These are phyloP conservation scores for Laticauda colubrina DNA, from an alignment of 2,113 vertebrate genomes.

Conservation along the genomic window DNA sequence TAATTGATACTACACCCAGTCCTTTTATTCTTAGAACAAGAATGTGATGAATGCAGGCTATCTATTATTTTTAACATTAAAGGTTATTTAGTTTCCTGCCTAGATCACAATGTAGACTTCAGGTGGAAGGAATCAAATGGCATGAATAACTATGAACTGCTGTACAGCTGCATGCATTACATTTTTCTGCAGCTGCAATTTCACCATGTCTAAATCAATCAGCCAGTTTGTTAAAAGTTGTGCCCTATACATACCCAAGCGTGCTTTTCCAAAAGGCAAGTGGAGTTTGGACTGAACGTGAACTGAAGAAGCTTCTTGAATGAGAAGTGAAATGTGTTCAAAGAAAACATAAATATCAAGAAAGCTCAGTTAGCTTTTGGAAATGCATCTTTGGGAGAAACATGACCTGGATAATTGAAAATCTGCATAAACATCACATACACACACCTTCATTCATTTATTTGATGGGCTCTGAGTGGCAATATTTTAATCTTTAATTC, in stretches of 20 bases:
- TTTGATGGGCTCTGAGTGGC: slow-evolving; percentile 19
- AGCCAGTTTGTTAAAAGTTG: slow-evolving; percentile 23
- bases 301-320: not conserved
- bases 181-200: slow-evolving; percentile 27
- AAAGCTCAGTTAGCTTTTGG: not conserved
- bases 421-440: slow-evolving; percentile 1
- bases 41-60: slow-evolving; percentile 33
- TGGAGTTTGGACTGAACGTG: not conserved
- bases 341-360: not conserved
- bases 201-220: slow-evolving; percentile 23
- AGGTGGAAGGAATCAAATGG: slow-evolving; percentile 33
- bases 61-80: slow-evolving; percentile 56
- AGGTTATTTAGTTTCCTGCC: slow-evolving; percentile 39
- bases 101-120: slow-evolving; percentile 39
- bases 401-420: not conserved
- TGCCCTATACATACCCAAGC: not conserved
- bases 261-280: not conserved
- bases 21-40: slow-evolving; percentile 22
- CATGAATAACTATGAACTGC: not conserved
- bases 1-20: slow-evolving; percentile 44
- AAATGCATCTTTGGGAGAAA: not conserved
- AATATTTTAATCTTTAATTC: slow-evolving; percentile 32
- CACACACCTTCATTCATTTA: not conserved
- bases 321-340: not conserved
- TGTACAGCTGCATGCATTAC: not conserved